phyloP scores from a whole-genome alignment of 2,113 vertebrate species.

The Dascyllus trimaculatus region DNA sequence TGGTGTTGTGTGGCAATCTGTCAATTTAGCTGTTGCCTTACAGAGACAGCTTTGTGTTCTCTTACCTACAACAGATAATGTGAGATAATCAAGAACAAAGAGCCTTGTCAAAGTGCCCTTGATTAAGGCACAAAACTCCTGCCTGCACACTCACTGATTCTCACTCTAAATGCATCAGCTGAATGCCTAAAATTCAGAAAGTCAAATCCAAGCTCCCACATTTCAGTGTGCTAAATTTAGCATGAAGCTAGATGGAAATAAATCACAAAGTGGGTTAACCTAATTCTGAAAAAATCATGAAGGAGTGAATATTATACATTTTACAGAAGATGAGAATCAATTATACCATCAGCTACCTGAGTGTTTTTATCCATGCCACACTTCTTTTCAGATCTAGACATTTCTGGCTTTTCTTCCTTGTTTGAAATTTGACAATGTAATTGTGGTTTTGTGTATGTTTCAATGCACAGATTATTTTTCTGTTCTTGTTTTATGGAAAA shows the following conservation, averaged over 20 bases:
- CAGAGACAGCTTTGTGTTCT: not conserved
- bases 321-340: slow-evolving; percentile 40
- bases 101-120: slow-evolving; percentile 4
- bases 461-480: not conserved
- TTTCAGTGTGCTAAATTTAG: slow-evolving; percentile 70
- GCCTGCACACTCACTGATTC: not conserved
- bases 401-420: not conserved
- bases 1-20: not conserved
- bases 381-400: not conserved
- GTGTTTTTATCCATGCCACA: not conserved
- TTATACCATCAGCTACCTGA: not conserved
- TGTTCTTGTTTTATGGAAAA: too few species aligned
- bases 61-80: slow-evolving; percentile 8
- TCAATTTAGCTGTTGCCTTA: not conserved
- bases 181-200: slow-evolving; percentile 37
- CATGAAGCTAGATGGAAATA: slow-evolving; percentile 57
- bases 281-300: slow-evolving; percentile 60
- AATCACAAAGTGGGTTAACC: slow-evolving; percentile 70
- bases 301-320: slow-evolving; percentile 54
- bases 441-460: too few species aligned
- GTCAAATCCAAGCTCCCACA: slow-evolving; percentile 34
- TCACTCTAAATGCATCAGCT: slow-evolving; percentile 19
- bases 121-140: slow-evolving; percentile 12
- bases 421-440: too few species aligned
- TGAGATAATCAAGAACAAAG: slow-evolving; percentile 8